Conservation (phyloP, 2,888 invertebrate species). For the Agriotes lineatus region DNA sequence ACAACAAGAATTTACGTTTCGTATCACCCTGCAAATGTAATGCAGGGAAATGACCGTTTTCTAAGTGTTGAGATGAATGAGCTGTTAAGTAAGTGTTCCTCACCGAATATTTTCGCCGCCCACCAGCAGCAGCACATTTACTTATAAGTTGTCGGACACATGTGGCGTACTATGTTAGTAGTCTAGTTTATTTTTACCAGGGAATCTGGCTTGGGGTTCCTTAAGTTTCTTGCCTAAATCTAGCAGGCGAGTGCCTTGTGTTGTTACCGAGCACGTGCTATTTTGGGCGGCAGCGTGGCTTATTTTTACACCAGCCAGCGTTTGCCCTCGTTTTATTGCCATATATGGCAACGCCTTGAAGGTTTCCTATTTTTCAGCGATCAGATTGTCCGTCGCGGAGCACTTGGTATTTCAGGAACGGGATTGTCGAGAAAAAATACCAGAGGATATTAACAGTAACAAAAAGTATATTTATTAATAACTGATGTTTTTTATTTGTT, state of each 20-base stretch:
- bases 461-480: conserved; percentile 54
- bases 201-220: conserved; percentile 30
- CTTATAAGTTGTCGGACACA: neutral
- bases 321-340: conserved; percentile 29
- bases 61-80: too few relatives aligned
- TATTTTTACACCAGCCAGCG: conserved; percentile 24
- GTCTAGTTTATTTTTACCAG: conserved; percentile 28
- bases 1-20: too few relatives aligned
- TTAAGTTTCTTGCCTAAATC: conserved; percentile 30
- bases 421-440: conserved; percentile 32
- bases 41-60: too few relatives aligned
- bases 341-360: conserved; percentile 28
- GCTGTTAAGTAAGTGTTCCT: too few relatives aligned
- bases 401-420: conserved; percentile 1
- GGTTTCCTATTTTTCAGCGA: neutral
- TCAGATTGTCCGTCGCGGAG: too few relatives aligned
- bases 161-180: conserved; percentile 22
- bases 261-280: conserved; percentile 28
- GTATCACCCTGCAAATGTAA: too few relatives aligned
- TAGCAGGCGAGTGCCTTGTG: conserved; percentile 12
- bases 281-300: conserved; percentile 24
- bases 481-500: conserved; percentile 55
- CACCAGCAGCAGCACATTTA: neutral
- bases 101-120: neutral
- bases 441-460: conserved; percentile 46